Base-by-base conservation (phyloP, 2,797 vertebrate species). In the Malurus splendens region DNA sequence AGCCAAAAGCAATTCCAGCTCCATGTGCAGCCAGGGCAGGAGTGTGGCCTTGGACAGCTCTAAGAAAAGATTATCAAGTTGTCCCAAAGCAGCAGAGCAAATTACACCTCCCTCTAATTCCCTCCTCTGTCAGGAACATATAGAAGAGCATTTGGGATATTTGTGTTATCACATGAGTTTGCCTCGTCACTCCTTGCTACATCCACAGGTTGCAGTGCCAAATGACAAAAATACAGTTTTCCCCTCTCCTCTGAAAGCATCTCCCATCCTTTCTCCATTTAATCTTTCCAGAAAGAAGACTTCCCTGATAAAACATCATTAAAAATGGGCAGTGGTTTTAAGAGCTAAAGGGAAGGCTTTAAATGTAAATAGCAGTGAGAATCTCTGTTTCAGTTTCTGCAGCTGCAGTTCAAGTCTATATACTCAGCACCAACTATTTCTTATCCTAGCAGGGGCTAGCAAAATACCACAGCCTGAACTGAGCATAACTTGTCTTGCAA, bases 401-500 rank as follows among this genome's bases (percentile, higher is more conserved):
- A 44, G 73, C 84, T 80, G 70, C 42, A 90, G 67, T 79, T 89
- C 60, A 82, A 81, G 36, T 61, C 77, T 64, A 60, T 45, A 36
- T 38, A 36, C 62, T 78, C 33, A 70, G 62, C 10, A 78, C 45
- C 81, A 54, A 14, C 64, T 82, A 90, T 85, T 77, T 82, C 91
- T 78, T 62, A 74, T 59, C 76, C 65, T 90, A 83, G 62, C 44
- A 45, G 0, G 0, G 73, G 20, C 79, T 73, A 66, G 66, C 73
- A 84, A 94, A 95, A 91, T 67, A 87, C 64, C 82, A 76, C 74
- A 57, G 80, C 54, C 64, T 70, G 50, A 90, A 45, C 82, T 48
- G 61, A 87, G 28, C 82, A 59, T 41, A 90, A 92, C 92, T 93
- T 82, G 85, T 86, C 74, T 71, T 71, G 51, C 80, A 93, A 84